These are phyloP conservation scores for Arbacia lixula DNA, from an alignment of 53 echinoderm and acorn worm species.

Conservation along the genomic window DNA sequence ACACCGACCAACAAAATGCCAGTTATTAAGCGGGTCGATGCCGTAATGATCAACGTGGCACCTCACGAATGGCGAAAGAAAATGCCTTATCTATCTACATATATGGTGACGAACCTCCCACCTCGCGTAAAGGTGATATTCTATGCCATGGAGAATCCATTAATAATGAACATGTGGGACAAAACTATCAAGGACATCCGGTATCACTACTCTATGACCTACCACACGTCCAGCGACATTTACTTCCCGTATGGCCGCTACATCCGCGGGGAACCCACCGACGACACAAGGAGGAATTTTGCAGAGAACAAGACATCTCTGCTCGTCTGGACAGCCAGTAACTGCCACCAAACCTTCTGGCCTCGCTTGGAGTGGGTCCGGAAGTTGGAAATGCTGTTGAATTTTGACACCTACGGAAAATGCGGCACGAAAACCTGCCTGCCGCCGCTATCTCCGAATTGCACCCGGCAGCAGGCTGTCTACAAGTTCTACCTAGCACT, in stretches of 20 bases:
- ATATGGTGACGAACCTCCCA: slow-evolving; percentile 45
- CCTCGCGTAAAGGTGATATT: slow-evolving; percentile 68
- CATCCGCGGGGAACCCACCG: slow-evolving; percentile 54
- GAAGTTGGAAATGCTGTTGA: slow-evolving; percentile 60
- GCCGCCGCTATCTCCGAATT: slow-evolving; percentile 67
- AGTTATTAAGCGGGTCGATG: slow-evolving; percentile 66
- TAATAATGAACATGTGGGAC: slow-evolving; percentile 84
- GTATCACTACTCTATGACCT: slow-evolving; percentile 75
- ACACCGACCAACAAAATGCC: slow-evolving; percentile 49
- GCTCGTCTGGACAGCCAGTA: slow-evolving; percentile 82
- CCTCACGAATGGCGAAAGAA: slow-evolving; percentile 63
- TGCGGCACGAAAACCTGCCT: slow-evolving; percentile 75
- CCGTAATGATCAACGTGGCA: slow-evolving; percentile 74
- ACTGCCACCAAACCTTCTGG: slow-evolving; percentile 87
- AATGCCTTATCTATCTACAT: slow-evolving; percentile 34
- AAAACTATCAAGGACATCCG: slow-evolving; percentile 61
- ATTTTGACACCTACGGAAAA: slow-evolving; percentile 75
- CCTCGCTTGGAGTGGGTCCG: slow-evolving; percentile 75
- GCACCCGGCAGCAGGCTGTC: slow-evolving; percentile 57
- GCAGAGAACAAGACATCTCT: slow-evolving; percentile 65
- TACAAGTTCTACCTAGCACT: slow-evolving; percentile 86
- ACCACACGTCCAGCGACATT: slow-evolving; percentile 65
- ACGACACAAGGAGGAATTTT: slow-evolving; percentile 41
- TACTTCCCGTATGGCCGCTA: slow-evolving; percentile 76
- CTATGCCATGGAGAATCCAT: slow-evolving; percentile 78